Base-by-base conservation (phyloP, 2,888 invertebrate genomes). In the Arge pagana region DNA sequence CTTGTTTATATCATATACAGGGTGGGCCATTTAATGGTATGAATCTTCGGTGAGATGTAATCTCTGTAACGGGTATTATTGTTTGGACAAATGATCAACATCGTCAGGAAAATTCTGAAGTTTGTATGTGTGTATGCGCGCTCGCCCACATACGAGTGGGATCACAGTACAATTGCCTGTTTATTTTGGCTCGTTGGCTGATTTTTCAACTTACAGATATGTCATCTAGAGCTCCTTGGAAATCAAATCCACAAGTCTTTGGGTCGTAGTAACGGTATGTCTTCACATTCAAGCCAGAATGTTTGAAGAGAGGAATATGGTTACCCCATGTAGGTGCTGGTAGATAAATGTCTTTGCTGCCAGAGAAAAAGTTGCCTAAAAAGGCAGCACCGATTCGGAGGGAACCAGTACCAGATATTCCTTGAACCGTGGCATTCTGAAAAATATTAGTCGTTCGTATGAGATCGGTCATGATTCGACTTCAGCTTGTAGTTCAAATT, bases 251-350 rank as follows among this genome's bases (percentile, higher is more conserved):
- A 74, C 93, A 93, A 2, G 93, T 96, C 64, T 89, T 89, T 1
- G 94, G 85, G 72, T 98, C 92, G 75, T 93, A 99, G 79, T 98
- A 99, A 58, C 89, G 85, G 80, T 99, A 99, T 50, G 86, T 83
- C 74, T 96, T 93, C 40, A 95, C 88, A 10, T 87, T 82, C 50
- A 99, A 76, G 3, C 91, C 90, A 43, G 93, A 81, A 69, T 90
- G 89, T 80, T 90, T 95, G 79, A 97, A 96, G 69, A 99, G 85
- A 48, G 96, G 96, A 0, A 86, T 88, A 76, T 99, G 99, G 78
- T 99, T 99, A 48, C 98, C 98, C 99, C 99, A 99, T 0, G 98
- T 89, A 3, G 99, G 99, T 1, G 84, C 80, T 4, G 99, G 97
- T 61, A 98, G 68, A 80, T 93, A 97, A 41, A 93, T 79, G 55